Evolutionary conservation across 2,113 vertebrate genomes (phyloP).

Genomic region (Coracopsis vasa): DNA sequence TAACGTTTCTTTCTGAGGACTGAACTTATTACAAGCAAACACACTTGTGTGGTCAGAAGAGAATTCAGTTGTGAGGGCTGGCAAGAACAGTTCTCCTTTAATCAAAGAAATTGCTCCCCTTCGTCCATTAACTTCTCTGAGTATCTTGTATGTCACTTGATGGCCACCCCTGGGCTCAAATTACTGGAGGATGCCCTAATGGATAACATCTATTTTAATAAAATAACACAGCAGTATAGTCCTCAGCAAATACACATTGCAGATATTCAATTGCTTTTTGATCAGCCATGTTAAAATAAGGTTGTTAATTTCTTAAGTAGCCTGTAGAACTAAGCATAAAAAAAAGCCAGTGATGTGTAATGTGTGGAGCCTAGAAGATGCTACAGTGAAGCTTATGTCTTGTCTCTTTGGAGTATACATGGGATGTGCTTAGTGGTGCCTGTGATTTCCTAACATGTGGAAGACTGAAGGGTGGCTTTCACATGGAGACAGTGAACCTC

Average conservation of each 20-base stretch:
- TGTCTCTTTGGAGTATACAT: neutral
- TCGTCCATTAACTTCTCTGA: neutral
- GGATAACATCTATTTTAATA: neutral
- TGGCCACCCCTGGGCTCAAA: neutral
- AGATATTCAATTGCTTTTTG: neutral
- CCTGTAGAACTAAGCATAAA: neutral
- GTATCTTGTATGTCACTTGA: neutral
- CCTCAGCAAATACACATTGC: neutral
- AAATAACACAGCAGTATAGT: neutral
- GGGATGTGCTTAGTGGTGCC: neutral
- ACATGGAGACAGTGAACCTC: neutral
- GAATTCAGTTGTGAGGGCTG: neutral
- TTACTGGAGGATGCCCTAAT: neutral
- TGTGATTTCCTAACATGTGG: neutral
- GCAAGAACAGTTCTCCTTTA: neutral
- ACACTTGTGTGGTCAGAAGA: neutral
- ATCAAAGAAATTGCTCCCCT: neutral
- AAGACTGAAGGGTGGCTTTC: neutral
- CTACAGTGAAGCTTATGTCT: neutral
- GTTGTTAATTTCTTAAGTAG: neutral
- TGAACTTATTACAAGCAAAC: neutral
- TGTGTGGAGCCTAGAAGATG: neutral
- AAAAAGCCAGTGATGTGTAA: neutral
- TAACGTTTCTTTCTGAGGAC: neutral
- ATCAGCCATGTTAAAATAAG: neutral